A percentile compares a stretch with the other conserved stretches of the same genome.
Conservation (phyloP, 2,888 invertebrate species). For the Sialis lutaria region DNA sequence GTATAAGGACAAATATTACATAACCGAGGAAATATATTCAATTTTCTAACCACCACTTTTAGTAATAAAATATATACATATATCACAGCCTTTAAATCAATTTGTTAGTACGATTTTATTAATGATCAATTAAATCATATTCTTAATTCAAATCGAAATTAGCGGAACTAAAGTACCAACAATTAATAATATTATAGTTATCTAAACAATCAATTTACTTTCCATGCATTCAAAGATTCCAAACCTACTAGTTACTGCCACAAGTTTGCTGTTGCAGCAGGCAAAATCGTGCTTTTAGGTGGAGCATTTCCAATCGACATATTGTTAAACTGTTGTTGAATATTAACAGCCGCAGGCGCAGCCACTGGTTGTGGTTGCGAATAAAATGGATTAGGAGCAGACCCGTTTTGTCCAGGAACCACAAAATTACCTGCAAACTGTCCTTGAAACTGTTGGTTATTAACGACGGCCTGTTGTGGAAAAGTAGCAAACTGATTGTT, state of each 20-base stretch:
- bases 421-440: not conserved
- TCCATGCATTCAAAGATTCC: not conserved
- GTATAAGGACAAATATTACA: too few species aligned
- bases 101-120: too few species aligned
- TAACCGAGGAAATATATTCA: too few species aligned
- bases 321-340: constrained; percentile 33
- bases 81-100: too few species aligned
- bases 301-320: constrained; percentile 22
- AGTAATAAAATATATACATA: too few species aligned
- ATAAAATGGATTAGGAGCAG: constrained; percentile 20
- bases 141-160: too few species aligned
- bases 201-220: too few species aligned
- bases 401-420: constrained; percentile 2
- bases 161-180: too few species aligned
- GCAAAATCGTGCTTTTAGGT: constrained; percentile 3
- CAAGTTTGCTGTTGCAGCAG: constrained; percentile 18
- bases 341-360: constrained; percentile 7
- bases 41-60: too few species aligned
- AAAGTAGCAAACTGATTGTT: not conserved
- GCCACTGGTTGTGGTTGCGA: constrained; percentile 12
- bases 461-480: constrained; percentile 27
- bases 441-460: constrained; percentile 21
- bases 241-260: constrained; percentile 21
- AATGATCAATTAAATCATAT: too few species aligned
- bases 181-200: too few species aligned